A percentile compares a stretch with the other conserved stretches of the same genome.
phyloP scores from a whole-genome alignment of 2,113 vertebrate genomes.

The Paracyprichromis sp. region DNA sequence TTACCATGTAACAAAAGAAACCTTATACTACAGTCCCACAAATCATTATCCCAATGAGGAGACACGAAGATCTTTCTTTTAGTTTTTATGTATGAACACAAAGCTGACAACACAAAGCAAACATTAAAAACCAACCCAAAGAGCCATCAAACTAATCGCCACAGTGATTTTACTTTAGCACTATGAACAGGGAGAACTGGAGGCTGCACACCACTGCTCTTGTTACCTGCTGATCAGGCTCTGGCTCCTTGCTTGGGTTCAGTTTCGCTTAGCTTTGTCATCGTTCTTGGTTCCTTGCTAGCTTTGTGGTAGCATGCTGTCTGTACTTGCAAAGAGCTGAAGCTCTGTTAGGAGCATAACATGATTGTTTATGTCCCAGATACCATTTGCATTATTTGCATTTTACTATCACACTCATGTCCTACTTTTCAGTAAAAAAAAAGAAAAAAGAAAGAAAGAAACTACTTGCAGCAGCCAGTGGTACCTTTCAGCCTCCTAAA shows the following conservation, averaged over 20 bases:
- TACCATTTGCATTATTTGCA: not conserved
- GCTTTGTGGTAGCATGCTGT: not conserved
- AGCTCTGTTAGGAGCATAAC: not conserved
- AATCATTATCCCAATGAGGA: not conserved
- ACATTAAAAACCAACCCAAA: not conserved
- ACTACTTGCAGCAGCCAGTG: not conserved
- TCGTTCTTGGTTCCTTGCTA: not conserved
- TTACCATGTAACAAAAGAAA: not conserved
- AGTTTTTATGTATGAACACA: not conserved
- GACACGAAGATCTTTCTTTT: rapidly evolving
- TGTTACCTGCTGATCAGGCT: not conserved
- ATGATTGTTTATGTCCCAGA: rapidly evolving
- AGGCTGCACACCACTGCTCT: not conserved
- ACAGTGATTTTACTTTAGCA: not conserved
- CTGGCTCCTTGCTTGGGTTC: not conserved
- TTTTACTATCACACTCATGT: not conserved
- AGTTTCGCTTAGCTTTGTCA: not conserved
- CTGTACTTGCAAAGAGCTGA: not conserved
- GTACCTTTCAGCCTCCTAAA: not conserved
- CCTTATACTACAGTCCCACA: not conserved
- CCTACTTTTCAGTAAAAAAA: not conserved
- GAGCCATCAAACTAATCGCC: not conserved
- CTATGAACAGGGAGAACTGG: not conserved
- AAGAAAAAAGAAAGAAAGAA: not conserved
- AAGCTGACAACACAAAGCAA: not conserved